A percentile compares a stretch with the other conserved stretches of the same genome.
Evolutionary conservation across 2,113 vertebrate species (phyloP).

Genomic region (Gnathonemus longibarbis): DNA sequence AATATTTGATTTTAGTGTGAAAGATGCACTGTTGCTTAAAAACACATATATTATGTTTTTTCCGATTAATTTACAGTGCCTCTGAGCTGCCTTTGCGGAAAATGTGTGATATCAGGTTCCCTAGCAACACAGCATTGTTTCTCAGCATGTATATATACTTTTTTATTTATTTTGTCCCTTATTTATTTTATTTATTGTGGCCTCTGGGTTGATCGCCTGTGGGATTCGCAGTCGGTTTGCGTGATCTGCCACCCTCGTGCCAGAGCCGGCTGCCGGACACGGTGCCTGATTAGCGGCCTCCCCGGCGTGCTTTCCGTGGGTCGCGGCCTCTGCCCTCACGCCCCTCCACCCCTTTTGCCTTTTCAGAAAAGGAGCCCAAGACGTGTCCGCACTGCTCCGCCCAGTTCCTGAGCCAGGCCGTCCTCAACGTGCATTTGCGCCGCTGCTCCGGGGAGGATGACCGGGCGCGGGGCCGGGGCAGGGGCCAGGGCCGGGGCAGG

Average conservation of each 20-base stretch:
- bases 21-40: neutral
- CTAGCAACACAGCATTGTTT: slow-evolving; percentile 6
- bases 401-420: slow-evolving; percentile 68
- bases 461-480: slow-evolving; percentile 11
- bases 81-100: neutral
- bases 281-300: neutral
- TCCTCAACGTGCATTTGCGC: slow-evolving; percentile 72
- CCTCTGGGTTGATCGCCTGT: neutral
- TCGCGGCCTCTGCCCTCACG: neutral
- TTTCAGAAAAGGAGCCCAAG: slow-evolving; percentile 68
- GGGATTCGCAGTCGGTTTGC: neutral
- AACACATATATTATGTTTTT: neutral
- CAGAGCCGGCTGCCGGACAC: neutral
- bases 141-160: neutral
- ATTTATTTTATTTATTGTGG: neutral
- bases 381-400: slow-evolving; percentile 66
- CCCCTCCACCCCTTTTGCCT: neutral
- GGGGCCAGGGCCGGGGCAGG: slow-evolving; percentile 34
- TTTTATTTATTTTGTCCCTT: neutral
- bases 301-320: neutral
- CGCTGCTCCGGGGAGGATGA: slow-evolving; percentile 59
- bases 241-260: neutral
- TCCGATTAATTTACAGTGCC: neutral
- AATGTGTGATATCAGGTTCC: slow-evolving; percentile 5
- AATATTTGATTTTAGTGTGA: neutral